Evolutionary conservation across 1,140 invertebrate genomes (phyloP).

Genomic region (Drosophila ficusphila): DNA sequence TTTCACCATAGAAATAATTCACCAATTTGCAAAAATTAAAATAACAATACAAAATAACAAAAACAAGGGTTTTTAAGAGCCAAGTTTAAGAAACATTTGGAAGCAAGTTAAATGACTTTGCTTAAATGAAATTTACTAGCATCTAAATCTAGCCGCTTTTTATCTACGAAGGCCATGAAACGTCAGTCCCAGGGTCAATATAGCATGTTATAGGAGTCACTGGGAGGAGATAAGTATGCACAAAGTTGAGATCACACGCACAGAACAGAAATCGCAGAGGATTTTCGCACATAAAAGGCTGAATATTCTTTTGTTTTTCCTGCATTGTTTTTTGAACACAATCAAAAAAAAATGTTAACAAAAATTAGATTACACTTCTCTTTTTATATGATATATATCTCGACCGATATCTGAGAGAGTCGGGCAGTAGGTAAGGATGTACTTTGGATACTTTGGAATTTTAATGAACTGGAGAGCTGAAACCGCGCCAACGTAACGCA

Average conservation of each 20-base stretch:
- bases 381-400: neutral
- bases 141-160: too few species aligned
- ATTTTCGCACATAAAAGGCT: conserved; percentile 8
- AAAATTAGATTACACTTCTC: conserved; percentile 2
- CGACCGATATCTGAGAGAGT: neutral
- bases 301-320: neutral
- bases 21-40: too few species aligned
- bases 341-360: neutral
- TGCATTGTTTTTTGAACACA: neutral
- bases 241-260: conserved; percentile 7
- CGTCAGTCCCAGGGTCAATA: conserved; percentile 1
- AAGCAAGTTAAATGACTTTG: too few species aligned
- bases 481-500: conserved; percentile 69
- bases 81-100: too few species aligned
- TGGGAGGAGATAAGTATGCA: neutral
- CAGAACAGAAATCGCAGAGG: conserved; percentile 9
- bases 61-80: too few species aligned
- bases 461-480: conserved; percentile 11
- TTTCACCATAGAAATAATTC: too few species aligned
- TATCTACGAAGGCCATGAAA: neutral
- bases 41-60: too few species aligned
- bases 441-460: too few species aligned
- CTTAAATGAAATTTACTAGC: too few species aligned
- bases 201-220: neutral
- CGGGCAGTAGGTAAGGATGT: conserved; percentile 7